Conservation (phyloP, 2,888 invertebrate species). For the Shargacucullia verbasci region DNA sequence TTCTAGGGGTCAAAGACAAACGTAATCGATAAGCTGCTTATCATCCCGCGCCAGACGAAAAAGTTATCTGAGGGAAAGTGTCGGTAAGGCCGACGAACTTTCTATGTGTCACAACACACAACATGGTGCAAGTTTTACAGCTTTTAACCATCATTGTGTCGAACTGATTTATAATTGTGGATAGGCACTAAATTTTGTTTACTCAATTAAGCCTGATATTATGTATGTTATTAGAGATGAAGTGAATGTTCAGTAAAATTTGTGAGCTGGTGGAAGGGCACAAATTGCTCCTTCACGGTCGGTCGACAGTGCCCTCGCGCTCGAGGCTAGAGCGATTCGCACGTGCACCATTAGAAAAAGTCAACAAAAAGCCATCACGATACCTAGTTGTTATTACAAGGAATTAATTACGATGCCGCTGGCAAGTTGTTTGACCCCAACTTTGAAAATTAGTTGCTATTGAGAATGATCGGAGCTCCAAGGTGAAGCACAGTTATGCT, state of each 20-base stretch:
- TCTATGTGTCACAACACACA: slow-evolving; percentile 1
- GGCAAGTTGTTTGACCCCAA: slow-evolving; percentile 72
- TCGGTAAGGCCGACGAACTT: not conserved
- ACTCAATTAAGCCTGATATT: slow-evolving; percentile 6
- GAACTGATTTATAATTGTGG: not conserved
- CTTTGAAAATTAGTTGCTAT: slow-evolving; percentile 55
- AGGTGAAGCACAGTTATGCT: slow-evolving; percentile 38
- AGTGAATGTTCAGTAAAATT: slow-evolving; percentile 23
- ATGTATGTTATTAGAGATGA: not conserved
- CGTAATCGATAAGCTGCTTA: slow-evolving; percentile 17
- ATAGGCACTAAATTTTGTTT: not conserved
- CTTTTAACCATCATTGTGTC: not conserved
- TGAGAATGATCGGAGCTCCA: slow-evolving; percentile 39
- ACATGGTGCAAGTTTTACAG: slow-evolving; percentile 1
- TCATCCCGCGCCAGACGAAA: slow-evolving; percentile 1
- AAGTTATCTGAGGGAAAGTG: slow-evolving; percentile 4
- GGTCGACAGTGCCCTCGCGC: slow-evolving; percentile 69
- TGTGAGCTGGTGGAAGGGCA: slow-evolving; percentile 61
- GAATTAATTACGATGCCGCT: slow-evolving; percentile 71
- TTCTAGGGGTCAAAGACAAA: slow-evolving; percentile 10
- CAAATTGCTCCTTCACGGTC: slow-evolving; percentile 73
- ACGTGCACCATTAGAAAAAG: slow-evolving; percentile 70
- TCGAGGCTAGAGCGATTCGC: slow-evolving; percentile 64
- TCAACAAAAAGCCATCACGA: slow-evolving; percentile 60
- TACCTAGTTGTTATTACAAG: slow-evolving; percentile 63